phyloP scores from a whole-genome alignment of 2,888 invertebrate genomes.

The Andricus curvator region DNA sequence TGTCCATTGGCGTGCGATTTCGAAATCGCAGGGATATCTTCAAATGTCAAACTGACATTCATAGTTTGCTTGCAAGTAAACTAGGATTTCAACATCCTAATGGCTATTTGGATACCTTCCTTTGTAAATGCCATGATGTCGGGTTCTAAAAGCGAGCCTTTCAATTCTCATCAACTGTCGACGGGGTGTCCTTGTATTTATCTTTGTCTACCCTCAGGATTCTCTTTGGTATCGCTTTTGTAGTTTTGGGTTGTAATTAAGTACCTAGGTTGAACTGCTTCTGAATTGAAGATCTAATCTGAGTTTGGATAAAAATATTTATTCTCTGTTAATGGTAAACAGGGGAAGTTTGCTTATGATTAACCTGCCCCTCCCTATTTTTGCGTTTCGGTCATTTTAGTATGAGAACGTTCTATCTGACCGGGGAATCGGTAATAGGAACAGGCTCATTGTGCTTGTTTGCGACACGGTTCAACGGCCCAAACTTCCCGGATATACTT shows the following conservation, averaged over 20 bases:
- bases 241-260: not conserved
- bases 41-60: slow-evolving; percentile 28
- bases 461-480: slow-evolving; percentile 74
- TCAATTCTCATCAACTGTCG: slow-evolving; percentile 21
- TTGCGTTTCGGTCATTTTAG: slow-evolving; percentile 7
- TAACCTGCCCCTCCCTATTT: slow-evolving; percentile 13
- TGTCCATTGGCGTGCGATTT: not conserved
- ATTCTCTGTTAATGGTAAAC: not conserved
- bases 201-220: not conserved
- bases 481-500: slow-evolving; percentile 77
- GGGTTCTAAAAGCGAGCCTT: slow-evolving; percentile 2
- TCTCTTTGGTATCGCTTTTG: not conserved
- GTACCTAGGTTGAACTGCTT: not conserved
- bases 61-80: slow-evolving; percentile 21
- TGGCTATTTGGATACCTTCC: not conserved
- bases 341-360: not conserved
- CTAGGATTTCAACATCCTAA: slow-evolving; percentile 19
- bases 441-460: slow-evolving; percentile 58
- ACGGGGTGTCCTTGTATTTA: slow-evolving; percentile 1
- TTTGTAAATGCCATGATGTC: slow-evolving; percentile 17
- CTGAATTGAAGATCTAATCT: not conserved
- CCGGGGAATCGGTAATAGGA: slow-evolving; percentile 53
- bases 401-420: slow-evolving; percentile 52
- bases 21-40: not conserved
- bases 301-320: not conserved